Base-by-base conservation (phyloP, 1,140 invertebrate genomes). In the Diorhabda carinulata region DNA sequence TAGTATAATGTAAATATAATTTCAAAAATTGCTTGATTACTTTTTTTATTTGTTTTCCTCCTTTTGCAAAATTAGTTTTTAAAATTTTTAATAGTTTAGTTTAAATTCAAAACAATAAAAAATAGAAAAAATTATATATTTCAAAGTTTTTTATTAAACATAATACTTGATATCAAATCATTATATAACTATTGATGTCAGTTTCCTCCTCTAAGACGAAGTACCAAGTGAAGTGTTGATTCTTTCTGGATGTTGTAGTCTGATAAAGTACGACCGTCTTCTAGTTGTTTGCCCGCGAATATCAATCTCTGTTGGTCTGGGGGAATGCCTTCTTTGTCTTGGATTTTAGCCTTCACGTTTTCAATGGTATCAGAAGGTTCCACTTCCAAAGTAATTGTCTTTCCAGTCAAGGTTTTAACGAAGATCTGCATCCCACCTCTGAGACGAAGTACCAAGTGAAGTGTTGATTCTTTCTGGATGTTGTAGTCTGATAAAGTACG, bases 401-500 rank as follows among this genome's bases (percentile, higher is more conserved):
- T 69, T 43, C 67, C 67, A 0, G 67, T 69, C 8, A 69, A 25
- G 9, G 67, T 69, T 58, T 69, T 69, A 0, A 69, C 67, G 57
- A 90, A 90, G 61, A 90, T 79, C 82, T 84, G 76, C 87, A 92
- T 92, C 41, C 86, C 86, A 78, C 92, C 92, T 70, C 90, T 80
- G 2, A 94, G 82, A 74, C 90, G 81, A 0, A 92, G 42, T 43
- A 69, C 91, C 43, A 95, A 79, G 78, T 94, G 90, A 2, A 91
- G 83, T 0, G 90, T 89, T 0, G 87, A 88, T 67, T 88, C 87
- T 56, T 91, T 91, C 74, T 92, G 89, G 68, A 93, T 91, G 44
- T 64, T 91, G 77, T 92, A 92, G 70, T 93, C 91, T 0, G 88
- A 90, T 0, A 93, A 77, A 0, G 91, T 92, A 8, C 90, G 85